Evolutionary conservation across 2,113 vertebrate species (phyloP), one percentile per base, ranked within the genome.

Genomic region (Pungitius pungitius): DNA sequence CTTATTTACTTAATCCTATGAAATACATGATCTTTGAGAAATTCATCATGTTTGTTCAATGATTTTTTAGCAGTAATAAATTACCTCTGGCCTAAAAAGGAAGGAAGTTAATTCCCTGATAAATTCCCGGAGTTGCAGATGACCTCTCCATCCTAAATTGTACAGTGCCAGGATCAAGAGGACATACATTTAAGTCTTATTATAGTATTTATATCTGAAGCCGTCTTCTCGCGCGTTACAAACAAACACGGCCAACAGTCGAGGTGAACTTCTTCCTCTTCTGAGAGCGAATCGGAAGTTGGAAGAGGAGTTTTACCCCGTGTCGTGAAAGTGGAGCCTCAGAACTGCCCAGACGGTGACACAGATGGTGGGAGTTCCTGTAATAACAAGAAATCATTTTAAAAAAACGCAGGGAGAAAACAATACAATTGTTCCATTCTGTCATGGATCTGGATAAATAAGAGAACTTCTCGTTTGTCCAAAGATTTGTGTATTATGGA

Each of bases 281-380:
- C 20, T 54, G 27, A 35, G 4, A 2, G 20, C 24, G 9, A 49
- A 27, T 24, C 1, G n/a, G 3, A 57, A 6, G 39, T 45, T 43
- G 12, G 5, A 67, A 51, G 42, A 43, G 12, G 5, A 33, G 17
- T 45, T 76, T 8, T 91, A 99, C 98, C 97, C 97, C 0, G 90
- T 93, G 69, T 99, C 90, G 54, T 99, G 94, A 15, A 99, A 96
- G 85, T 98, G 96, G 37, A 99, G 93, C 66, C 98, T 94, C 79
- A 99, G 90, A 54, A 96, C 94, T 0, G 98, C 96, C 98, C 98
- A 99, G 75, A 97, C 95, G 0, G 95, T 97, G 80, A 99, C 97
- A 70, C 96, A 98, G 62, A 99, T 95, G 1, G 97, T 98, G 3
- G 98, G 98, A n/a, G 97, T 98, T 43, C 98, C 98, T 99, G 89